phyloP scores from a whole-genome alignment of 2,888 invertebrate species.

The Sphecodes monilicornis region DNA sequence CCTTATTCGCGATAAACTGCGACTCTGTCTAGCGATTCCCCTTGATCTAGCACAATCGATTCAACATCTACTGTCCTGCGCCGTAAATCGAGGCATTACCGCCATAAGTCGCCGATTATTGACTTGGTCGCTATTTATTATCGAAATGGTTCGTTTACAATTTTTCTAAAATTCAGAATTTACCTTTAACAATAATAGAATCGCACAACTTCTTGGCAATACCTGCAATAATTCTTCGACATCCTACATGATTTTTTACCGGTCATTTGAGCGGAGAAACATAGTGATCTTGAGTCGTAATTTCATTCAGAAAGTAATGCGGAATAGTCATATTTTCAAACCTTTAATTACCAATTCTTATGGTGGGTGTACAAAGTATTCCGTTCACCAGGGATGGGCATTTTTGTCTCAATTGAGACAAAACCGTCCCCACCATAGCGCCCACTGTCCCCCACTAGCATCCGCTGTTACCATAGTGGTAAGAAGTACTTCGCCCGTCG shows the following conservation, averaged over 20 bases:
- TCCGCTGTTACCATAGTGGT: too few relatives aligned
- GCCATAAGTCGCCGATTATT: not conserved
- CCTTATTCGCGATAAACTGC: constrained; percentile 12
- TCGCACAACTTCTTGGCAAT: not conserved
- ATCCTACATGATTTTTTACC: not conserved
- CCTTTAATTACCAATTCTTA: too few relatives aligned
- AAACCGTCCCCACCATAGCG: too few relatives aligned
- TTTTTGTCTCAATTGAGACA: too few relatives aligned
- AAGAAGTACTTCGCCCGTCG: too few relatives aligned
- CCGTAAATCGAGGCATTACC: not conserved
- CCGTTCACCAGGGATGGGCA: too few relatives aligned
- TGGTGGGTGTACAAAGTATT: too few relatives aligned
- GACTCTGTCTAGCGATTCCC: constrained; percentile 5
- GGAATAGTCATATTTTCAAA: not conserved
- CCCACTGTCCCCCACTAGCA: too few relatives aligned
- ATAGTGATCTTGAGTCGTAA: not conserved
- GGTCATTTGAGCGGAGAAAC: not conserved
- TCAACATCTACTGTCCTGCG: not conserved
- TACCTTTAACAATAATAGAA: not conserved
- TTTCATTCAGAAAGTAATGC: not conserved
- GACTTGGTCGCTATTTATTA: not conserved
- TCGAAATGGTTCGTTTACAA: not conserved
- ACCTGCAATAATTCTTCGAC: too few relatives aligned
- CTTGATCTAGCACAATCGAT: constrained; percentile 7
- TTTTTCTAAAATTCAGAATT: not conserved